These are phyloP conservation scores for Chouioia cunea DNA, from an alignment of 2,888 invertebrate genomes.

Conservation along the genomic window DNA sequence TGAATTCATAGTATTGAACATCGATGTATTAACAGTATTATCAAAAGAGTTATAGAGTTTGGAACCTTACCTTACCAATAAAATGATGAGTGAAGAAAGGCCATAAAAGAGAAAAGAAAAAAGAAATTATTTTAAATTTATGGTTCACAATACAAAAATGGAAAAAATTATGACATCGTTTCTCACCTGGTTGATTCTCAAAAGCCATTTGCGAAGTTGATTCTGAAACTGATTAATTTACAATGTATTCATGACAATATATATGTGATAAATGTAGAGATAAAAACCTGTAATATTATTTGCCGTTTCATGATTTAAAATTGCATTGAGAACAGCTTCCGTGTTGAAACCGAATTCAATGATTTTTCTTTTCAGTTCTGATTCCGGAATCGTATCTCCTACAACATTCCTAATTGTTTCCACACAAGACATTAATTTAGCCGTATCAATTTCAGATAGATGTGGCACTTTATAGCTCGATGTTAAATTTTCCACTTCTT, in stretches of 20 bases:
- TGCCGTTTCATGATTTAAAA: slow-evolving; percentile 73
- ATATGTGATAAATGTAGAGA: no score
- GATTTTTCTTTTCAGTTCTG: slow-evolving; percentile 79
- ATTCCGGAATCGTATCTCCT: slow-evolving; percentile 82
- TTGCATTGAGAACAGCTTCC: slow-evolving; percentile 79
- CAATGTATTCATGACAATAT: no score
- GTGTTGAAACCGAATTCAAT: slow-evolving; percentile 80
- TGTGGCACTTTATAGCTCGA: slow-evolving; percentile 68
- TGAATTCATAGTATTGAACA: not conserved
- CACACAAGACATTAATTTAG: slow-evolving; percentile 84
- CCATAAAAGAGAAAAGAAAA: slow-evolving; percentile 59
- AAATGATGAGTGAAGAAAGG: slow-evolving; percentile 50
- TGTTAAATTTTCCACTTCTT: slow-evolving; percentile 68
- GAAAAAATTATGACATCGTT: slow-evolving; percentile 9
- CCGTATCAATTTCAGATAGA: slow-evolving; percentile 78
- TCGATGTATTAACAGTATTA: slow-evolving; percentile 3
- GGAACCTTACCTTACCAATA: slow-evolving; percentile 66
- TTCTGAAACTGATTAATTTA: slow-evolving; percentile 24
- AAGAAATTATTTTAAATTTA: slow-evolving; percentile 50
- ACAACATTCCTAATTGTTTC: slow-evolving; percentile 85
- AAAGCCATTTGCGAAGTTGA: slow-evolving; percentile 12
- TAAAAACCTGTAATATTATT: slow-evolving; percentile 55
- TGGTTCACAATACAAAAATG: slow-evolving; percentile 10
- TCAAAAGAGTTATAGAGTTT: slow-evolving; percentile 47
- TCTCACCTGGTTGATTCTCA: slow-evolving; percentile 37